phyloP scores from a whole-genome alignment of 2,888 invertebrate species.

The Blastobasis lacticolella region DNA sequence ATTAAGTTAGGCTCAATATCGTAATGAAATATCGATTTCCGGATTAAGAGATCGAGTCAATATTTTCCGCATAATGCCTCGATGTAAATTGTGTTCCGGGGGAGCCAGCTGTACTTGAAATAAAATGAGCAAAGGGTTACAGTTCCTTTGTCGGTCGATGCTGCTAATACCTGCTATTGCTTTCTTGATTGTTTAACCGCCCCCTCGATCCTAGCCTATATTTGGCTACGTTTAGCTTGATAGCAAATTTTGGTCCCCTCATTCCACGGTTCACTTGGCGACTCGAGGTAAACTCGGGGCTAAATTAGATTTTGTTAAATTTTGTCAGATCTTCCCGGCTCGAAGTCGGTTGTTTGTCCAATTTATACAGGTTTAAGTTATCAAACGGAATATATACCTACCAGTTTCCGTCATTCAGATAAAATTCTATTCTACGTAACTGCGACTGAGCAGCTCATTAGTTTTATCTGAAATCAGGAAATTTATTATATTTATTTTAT shows the following conservation, averaged over 20 bases:
- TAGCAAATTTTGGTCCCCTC: slow-evolving; percentile 8
- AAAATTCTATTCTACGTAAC: too few relatives aligned
- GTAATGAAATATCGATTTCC: slow-evolving; percentile 2
- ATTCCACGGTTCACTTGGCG: neutral
- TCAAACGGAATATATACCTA: too few relatives aligned
- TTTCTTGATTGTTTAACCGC: slow-evolving; percentile 42
- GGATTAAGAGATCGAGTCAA: slow-evolving; percentile 13
- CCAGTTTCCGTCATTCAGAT: too few relatives aligned
- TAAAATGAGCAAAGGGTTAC: slow-evolving; percentile 38
- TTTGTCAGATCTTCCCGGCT: too few relatives aligned
- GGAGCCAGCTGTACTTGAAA: slow-evolving; percentile 19
- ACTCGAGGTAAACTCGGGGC: too few relatives aligned
- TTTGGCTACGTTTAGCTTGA: slow-evolving; percentile 20
- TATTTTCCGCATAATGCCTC: slow-evolving; percentile 14
- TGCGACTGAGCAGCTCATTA: too few relatives aligned
- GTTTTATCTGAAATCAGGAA: too few relatives aligned
- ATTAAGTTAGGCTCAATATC: too few relatives aligned
- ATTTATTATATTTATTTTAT: too few relatives aligned
- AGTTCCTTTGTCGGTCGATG: slow-evolving; percentile 25
- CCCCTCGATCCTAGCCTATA: slow-evolving; percentile 24
- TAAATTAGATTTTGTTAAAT: too few relatives aligned
- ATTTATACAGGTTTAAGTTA: too few relatives aligned
- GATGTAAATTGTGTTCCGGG: slow-evolving; percentile 18
- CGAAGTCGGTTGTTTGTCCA: too few relatives aligned
- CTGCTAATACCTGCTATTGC: slow-evolving; percentile 38